Evolutionary conservation across 2,113 vertebrate genomes (phyloP), one percentile per base, ranked within the genome.

Genomic region (Trematocara variabile): DNA sequence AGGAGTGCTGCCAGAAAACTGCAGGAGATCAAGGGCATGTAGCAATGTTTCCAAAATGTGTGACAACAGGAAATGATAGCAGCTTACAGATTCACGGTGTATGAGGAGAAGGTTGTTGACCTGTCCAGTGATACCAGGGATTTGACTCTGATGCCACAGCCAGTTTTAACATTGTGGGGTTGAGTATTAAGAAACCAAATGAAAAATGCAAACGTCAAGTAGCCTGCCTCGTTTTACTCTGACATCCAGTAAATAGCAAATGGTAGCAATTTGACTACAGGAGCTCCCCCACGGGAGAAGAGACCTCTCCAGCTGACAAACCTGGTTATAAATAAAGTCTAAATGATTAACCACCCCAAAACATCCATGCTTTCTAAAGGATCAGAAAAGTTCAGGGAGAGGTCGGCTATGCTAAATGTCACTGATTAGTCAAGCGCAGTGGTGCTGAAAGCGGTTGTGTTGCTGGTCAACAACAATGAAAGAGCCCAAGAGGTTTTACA

Each of bases 11-110:
- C 70, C 65, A 75, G 63, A 79, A 75, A 75, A 80, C 53, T 28
- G 80, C 88, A 60, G 12, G 12, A 73, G 87, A 84, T 79, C 89
- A 89, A 92, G 91, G 89, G 81, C 91, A 54, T 2, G n/a, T 0
- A 65, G 88, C 22, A 4, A 55, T 18, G 55, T 81, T 73, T 75
- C 73, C 77, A 81, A 83, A 80, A 70, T 70, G 73, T 88, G 82
- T 39, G 54, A 83, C 82, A 28, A 41, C 10, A 22, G 37, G 75
- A 81, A 58, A 77, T 8, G 44, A 80, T 9, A 65, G 83, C 4
- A 73, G 84, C 79, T 77, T 87, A 77, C 80, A 77, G 85, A 83
- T 37, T 60, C 25, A 30, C 22, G 14, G 48, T 3, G 16, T 9
- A 52, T 46, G 25, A 79, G 52, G 46, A 65, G 52, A 16, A 37